Percentiles rank a stretch among this genome's conserved stretches.
Evolutionary conservation across 2,888 invertebrate species (phyloP).

Genomic region (Zelleria hepariella): DNA sequence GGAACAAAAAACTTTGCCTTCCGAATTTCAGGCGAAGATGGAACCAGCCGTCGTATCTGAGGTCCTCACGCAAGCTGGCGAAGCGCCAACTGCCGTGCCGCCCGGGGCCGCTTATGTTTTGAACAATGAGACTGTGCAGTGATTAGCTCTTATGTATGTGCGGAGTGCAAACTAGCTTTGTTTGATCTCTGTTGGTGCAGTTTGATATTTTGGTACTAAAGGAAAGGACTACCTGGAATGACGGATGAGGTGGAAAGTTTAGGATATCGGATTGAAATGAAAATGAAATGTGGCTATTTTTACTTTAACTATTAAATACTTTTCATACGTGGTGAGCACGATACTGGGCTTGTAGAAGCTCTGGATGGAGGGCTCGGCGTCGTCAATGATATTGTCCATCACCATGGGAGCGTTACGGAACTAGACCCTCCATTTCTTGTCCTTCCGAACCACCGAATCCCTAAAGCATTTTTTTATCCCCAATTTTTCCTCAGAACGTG

Average conservation of each 20-base stretch:
- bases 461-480: no score
- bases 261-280: no score
- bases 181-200: background rate
- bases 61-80: background rate
- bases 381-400: slow-evolving; percentile 81
- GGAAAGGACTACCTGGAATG: no score
- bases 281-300: no score
- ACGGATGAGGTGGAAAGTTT: no score
- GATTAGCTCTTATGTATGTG: background rate
- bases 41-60: background rate
- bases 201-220: no score
- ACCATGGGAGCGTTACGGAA: slow-evolving; percentile 82
- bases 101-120: background rate
- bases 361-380: slow-evolving; percentile 77
- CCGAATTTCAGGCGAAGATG: background rate
- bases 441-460: no score
- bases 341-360: slow-evolving; percentile 76
- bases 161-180: background rate
- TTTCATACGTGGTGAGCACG: slow-evolving; percentile 74
- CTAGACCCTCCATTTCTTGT: no score
- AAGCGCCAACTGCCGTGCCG: background rate
- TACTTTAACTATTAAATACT: no score
- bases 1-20: no score
- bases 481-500: no score
- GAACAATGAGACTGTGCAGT: background rate